Evolutionary conservation across 1,140 invertebrate species (phyloP).

Genomic region (Rhysida immarginata): DNA sequence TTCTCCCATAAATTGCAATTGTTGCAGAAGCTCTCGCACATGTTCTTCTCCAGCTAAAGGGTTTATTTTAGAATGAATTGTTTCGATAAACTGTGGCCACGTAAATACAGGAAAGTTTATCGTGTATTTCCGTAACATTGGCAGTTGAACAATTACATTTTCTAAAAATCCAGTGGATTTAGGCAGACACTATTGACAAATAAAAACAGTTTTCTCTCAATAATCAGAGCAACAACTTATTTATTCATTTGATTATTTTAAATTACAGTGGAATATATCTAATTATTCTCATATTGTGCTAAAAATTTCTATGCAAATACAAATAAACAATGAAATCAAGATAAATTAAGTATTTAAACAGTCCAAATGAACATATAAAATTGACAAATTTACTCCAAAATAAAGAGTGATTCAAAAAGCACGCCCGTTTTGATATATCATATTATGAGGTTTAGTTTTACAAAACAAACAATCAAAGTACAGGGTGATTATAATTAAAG

Average conservation of each 20-base stretch:
- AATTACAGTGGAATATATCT: neutral
- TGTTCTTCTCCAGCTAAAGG: conserved; percentile 50
- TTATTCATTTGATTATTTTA: neutral
- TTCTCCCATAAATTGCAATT: conserved; percentile 52
- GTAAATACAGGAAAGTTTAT: conserved; percentile 46
- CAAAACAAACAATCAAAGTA: too few species aligned
- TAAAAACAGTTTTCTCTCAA: neutral
- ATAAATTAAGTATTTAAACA: neutral
- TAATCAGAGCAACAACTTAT: neutral
- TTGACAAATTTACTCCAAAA: too few species aligned
- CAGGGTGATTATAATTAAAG: too few species aligned
- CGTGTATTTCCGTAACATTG: conserved; percentile 36
- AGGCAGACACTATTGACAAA: conserved; percentile 34
- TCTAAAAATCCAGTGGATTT: conserved; percentile 47
- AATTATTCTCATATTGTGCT: neutral
- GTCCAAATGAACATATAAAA: neutral
- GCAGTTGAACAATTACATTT: conserved; percentile 38
- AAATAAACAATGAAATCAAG: neutral
- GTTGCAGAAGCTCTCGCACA: conserved; percentile 46
- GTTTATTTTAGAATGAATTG: conserved; percentile 46
- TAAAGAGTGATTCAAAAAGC: too few species aligned
- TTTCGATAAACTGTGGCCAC: conserved; percentile 45
- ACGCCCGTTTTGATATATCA: too few species aligned
- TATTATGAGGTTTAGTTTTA: too few species aligned
- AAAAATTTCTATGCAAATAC: neutral